These are phyloP conservation scores for Pangasius macronema DNA, from an alignment of 2,797 vertebrate species.

Conservation along the genomic window DNA sequence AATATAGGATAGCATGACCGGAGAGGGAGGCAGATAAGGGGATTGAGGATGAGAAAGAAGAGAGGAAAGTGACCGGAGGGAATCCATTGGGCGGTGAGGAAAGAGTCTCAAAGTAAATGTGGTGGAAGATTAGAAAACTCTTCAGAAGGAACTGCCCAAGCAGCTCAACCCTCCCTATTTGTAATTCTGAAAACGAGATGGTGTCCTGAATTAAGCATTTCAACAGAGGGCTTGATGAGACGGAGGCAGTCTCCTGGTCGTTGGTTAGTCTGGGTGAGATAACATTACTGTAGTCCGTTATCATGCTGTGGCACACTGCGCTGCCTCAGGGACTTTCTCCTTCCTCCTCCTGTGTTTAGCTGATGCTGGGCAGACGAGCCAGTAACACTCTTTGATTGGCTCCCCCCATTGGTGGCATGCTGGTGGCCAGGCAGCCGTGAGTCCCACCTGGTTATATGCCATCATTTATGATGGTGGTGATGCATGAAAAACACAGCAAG, in stretches of 20 bases:
- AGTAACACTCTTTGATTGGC: constrained; percentile 58
- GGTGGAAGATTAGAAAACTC: constrained; percentile 38
- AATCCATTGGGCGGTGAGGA: constrained; percentile 16
- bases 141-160: constrained; percentile 41
- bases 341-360: constrained; percentile 46
- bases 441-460: constrained; percentile 58
- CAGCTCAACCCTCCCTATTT: neutral
- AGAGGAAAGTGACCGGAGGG: constrained; percentile 8
- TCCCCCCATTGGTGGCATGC: constrained; percentile 55
- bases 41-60: constrained; percentile 5
- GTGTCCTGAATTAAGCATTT: constrained; percentile 34
- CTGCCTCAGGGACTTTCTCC: constrained; percentile 50
- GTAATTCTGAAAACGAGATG: constrained; percentile 2
- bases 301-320: constrained; percentile 52
- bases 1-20: constrained; percentile 16
- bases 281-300: constrained; percentile 50
- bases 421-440: constrained; percentile 64
- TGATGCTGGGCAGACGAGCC: constrained; percentile 32
- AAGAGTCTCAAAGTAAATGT: constrained; percentile 28
- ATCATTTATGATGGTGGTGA: constrained; percentile 65
- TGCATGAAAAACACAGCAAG: constrained; percentile 30
- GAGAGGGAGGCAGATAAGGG: neutral
- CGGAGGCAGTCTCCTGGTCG: constrained; percentile 18
- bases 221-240: neutral
- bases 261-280: constrained; percentile 51